Base-by-base conservation (phyloP, 1,140 invertebrate genomes). In the Epicauta chinensis region DNA sequence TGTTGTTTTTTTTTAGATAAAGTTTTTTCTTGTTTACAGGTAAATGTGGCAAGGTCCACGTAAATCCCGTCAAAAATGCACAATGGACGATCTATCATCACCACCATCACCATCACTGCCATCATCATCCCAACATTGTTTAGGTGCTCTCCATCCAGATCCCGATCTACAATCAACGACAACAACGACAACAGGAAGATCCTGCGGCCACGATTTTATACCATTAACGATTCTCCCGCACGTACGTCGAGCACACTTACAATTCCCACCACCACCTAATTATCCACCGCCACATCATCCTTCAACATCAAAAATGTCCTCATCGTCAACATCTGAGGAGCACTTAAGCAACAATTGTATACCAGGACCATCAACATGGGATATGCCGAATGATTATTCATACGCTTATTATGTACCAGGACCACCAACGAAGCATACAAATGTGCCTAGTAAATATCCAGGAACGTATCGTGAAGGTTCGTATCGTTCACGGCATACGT, bases 381-480 rank as follows among this genome's bases (percentile, higher is more conserved):
- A 51, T 9, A 37, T 39, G 36, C 45, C 59, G 10, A 51, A 72
- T 34, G 83, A 86, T 64, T 89, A 89, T 67, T 84, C 84, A 5
- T 89, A 88, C 65, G 86, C 86, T 9, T 89, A 88, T 64, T 87
- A 87, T 66, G 83, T 87, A 53, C 77, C 80, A 1, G 80, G 80
- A 0, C 75, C 73, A 0, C 69, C 72, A 45, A 75, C 74, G 50
- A 68, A 71, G 14, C 74, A 76, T 42, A 77, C 80, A 30, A 80
- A 81, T 59, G 73, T 81, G 54, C 80, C 83, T 48, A 64, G 55
- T 16, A 59, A 65, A 9, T 73, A 70, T 68, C 78, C 77, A 11
- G 44, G 77, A 73, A 15, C 74, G 68, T 73, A 63, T 71, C 65
- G 52, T 70, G 73, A 71, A 70, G 73, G 66, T 37, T 53, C 67